These are phyloP conservation scores for Jacana jacana DNA, from an alignment of 2,113 vertebrate genomes.

Conservation along the genomic window DNA sequence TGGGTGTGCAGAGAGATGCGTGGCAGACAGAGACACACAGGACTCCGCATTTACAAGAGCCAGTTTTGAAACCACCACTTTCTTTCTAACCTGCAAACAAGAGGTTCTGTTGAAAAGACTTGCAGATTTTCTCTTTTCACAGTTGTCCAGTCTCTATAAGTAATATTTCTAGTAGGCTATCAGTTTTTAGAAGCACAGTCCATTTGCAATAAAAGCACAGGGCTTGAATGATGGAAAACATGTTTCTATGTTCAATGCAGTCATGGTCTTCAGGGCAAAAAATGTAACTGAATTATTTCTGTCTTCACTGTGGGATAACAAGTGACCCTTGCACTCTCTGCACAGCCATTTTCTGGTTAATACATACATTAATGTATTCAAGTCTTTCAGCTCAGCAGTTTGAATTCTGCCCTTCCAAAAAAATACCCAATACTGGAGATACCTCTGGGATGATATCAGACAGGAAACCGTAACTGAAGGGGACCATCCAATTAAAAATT, in stretches of 20 bases:
- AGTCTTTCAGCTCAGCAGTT: background rate
- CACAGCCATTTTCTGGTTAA: background rate
- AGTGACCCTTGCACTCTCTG: background rate
- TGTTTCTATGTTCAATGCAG: background rate
- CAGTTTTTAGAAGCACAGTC: background rate
- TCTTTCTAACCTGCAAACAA: background rate
- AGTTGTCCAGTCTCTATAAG: background rate
- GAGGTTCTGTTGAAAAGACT: background rate
- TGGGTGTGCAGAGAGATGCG: fast-evolving
- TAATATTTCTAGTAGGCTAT: background rate
- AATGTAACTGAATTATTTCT: background rate
- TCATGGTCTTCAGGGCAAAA: background rate
- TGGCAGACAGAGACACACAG: background rate
- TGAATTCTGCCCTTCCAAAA: background rate
- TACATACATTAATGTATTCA: background rate
- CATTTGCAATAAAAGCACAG: background rate
- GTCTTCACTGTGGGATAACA: background rate
- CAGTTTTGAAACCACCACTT: background rate
- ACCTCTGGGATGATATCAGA: background rate
- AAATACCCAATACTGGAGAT: background rate
- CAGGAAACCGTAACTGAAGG: background rate
- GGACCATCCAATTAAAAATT: background rate
- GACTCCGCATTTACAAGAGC: background rate
- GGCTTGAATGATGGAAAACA: background rate
- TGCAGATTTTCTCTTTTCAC: background rate